A percentile compares a stretch with the other conserved stretches of the same genome.
phyloP scores from a whole-genome alignment of 2,888 invertebrate genomes.

The Phania funesta region DNA sequence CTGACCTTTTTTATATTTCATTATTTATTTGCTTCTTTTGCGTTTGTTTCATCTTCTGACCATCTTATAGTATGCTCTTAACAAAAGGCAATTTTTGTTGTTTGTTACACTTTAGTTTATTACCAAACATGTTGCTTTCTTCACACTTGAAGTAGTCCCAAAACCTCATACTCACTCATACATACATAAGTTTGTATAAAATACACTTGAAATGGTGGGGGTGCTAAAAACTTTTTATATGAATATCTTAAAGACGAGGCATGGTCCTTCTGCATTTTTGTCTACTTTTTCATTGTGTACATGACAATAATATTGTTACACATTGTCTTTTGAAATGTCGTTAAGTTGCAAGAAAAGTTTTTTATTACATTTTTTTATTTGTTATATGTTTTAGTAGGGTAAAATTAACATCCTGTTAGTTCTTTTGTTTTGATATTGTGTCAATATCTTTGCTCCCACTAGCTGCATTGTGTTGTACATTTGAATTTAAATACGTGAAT shows the following conservation, averaged over 20 bases:
- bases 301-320: conserved; percentile 42
- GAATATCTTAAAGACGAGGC: conserved; percentile 28
- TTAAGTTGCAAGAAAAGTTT: not conserved
- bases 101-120: conserved; percentile 62
- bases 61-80: conserved; percentile 38
- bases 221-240: conserved; percentile 11
- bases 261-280: not conserved
- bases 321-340: conserved; percentile 51
- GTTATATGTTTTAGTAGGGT: not conserved
- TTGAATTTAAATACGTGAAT: not conserved
- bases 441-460: not conserved
- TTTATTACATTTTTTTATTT: no score
- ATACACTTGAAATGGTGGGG: not conserved
- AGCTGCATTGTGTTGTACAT: not conserved
- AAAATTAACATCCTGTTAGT: not conserved
- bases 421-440: not conserved
- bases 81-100: conserved; percentile 34
- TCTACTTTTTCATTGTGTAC: not conserved
- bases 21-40: not conserved
- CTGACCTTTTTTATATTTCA: not conserved
- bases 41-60: not conserved
- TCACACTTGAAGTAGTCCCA: conserved; percentile 58
- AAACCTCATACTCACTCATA: not conserved
- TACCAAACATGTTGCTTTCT: conserved; percentile 64
- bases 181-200: not conserved